Base-by-base conservation (phyloP, 2,797 vertebrate species). In the Epinephelus coioides region DNA sequence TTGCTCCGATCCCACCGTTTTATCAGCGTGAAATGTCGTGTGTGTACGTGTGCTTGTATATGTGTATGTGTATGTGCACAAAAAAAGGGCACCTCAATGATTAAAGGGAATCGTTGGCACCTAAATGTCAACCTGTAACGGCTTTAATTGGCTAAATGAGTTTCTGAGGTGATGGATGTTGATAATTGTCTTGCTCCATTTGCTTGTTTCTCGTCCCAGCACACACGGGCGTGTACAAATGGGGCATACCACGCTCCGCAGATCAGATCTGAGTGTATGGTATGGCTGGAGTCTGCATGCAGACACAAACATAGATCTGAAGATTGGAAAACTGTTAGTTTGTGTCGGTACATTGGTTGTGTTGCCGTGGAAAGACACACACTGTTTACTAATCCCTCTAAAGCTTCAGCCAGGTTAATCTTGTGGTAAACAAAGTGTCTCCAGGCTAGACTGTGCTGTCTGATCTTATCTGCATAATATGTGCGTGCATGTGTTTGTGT, bases 101-200 rank as follows among this genome's bases (percentile, higher is more conserved):
- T 91, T 85, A 87, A 84, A 88, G 44, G 51, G 64, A 47, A 77
- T 73, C 46, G 51, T 53, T 78, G 27, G 75, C 68, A 46, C 76
- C 84, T 69, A 88, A 87, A 92, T 88, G 88, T 89, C 89, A 92
- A 74, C 61, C 84, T 63, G 67, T 82, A 84, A 86, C 69, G 25
- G 76, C 71, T 78, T 85, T 94, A 92, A 95, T 89, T 91, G 86
- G 78, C 81, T 81, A 88, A 93, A 94, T 91, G 80, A 91, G 82
- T 88, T 91, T 92, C 80, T 88, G 77, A 80, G 82, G 75, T 92
- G 91, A 94, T 93, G 88, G 92, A 94, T 92, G 89, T 84, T 87
- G 85, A 91, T 91, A 89, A 92, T 87, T 89, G 85, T 86, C 77
- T 71, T 78, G 86, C 87, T 91, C 71, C 77, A 86, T 90, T 90